Percentiles rank a stretch among this genome's conserved stretches.
Evolutionary conservation across 2,888 invertebrate species (phyloP).

Genomic region (Orchesellides sinensis): DNA sequence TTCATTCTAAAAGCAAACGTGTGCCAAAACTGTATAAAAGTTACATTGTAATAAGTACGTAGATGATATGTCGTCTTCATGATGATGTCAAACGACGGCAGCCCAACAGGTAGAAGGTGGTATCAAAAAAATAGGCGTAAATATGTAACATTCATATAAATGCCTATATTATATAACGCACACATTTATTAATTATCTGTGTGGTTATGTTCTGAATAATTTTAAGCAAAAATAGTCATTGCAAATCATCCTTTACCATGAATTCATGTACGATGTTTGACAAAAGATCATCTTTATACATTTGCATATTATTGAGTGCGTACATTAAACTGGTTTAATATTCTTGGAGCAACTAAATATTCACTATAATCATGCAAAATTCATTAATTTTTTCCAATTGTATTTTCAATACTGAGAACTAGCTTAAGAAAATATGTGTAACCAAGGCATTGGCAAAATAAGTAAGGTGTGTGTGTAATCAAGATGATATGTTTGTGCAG

Average conservation of each 20-base stretch:
- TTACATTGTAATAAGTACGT: background rate
- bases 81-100: slow-evolving; percentile 28
- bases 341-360: too few relatives aligned
- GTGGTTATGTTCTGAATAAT: too few relatives aligned
- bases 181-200: too few relatives aligned
- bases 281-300: too few relatives aligned
- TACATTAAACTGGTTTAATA: too few relatives aligned
- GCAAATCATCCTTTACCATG: too few relatives aligned
- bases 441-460: background rate
- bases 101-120: background rate
- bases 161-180: too few relatives aligned
- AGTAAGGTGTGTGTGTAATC: background rate
- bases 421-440: background rate
- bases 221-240: too few relatives aligned
- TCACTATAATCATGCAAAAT: background rate
- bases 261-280: too few relatives aligned
- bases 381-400: slow-evolving; percentile 5
- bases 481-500: background rate
- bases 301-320: too few relatives aligned
- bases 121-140: background rate
- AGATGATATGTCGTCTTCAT: slow-evolving; percentile 26
- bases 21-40: background rate
- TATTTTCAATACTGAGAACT: background rate
- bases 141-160: too few relatives aligned
- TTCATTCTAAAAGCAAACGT: background rate